Evolutionary conservation across 2,113 vertebrate genomes (phyloP).

Genomic region (Pardalotus punctatus): DNA sequence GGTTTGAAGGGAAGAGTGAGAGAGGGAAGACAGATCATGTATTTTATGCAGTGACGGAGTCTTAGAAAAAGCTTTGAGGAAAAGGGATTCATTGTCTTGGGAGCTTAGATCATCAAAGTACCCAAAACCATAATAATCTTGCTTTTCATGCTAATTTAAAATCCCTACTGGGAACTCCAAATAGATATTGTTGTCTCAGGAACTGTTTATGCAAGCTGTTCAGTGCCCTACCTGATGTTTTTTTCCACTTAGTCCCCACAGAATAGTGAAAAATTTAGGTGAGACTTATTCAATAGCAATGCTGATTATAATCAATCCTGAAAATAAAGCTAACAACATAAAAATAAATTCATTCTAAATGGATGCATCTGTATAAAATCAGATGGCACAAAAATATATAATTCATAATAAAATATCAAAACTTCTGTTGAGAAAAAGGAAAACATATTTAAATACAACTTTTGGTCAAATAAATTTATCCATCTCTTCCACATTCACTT

Average conservation of each 20-base stretch:
- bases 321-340: not conserved
- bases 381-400: not conserved
- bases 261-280: not conserved
- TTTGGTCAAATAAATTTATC: not conserved
- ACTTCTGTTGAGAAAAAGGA: not conserved
- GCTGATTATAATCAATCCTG: not conserved
- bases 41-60: not conserved
- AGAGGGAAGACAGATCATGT: not conserved
- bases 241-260: not conserved
- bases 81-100: not conserved
- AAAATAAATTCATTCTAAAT: not conserved
- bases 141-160: not conserved
- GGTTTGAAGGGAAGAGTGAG: not conserved
- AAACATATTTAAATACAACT: not conserved
- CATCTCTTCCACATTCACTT: not conserved
- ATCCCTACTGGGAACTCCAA: not conserved
- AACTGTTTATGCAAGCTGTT: not conserved
- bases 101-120: constrained; percentile 35
- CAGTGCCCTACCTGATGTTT: not conserved
- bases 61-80: not conserved
- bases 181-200: not conserved
- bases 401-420: not conserved
- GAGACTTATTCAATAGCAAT: not conserved
- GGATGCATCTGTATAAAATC: not conserved
- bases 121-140: not conserved